These are phyloP conservation scores for Eristalinus aeneus DNA, from an alignment of 2,888 invertebrate genomes.

Conservation along the genomic window DNA sequence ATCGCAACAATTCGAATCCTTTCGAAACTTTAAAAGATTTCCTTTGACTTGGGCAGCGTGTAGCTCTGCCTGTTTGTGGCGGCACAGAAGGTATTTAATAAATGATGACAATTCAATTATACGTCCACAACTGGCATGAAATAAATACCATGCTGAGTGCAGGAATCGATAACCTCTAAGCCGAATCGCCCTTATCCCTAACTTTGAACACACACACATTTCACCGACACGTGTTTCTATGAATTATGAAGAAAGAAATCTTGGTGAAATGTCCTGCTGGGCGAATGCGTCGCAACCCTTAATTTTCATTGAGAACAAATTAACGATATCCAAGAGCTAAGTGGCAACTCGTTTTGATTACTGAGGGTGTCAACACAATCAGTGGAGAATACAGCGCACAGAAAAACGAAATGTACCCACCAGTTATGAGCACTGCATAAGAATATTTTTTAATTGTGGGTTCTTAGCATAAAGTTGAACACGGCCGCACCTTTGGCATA, in stretches of 20 bases:
- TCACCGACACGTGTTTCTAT: conserved; percentile 5
- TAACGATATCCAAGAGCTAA: conserved; percentile 13
- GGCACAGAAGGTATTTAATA: conserved; percentile 25
- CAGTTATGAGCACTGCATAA: background rate
- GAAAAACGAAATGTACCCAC: background rate
- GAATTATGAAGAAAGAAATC: conserved; percentile 31
- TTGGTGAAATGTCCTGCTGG: conserved; percentile 33
- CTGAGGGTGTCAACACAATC: background rate
- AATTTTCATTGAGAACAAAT: conserved; percentile 46
- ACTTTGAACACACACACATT: conserved; percentile 14
- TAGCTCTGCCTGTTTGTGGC: background rate
- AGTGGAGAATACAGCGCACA: background rate
- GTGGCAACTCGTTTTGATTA: conserved; percentile 31
- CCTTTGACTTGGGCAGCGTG: conserved; percentile 35
- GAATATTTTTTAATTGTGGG: background rate
- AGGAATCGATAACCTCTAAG: conserved; percentile 10
- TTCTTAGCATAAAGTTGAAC: background rate
- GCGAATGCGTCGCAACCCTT: conserved; percentile 37
- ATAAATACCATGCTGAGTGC: background rate
- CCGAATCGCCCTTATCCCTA: conserved; percentile 19
- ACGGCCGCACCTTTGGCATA: background rate
- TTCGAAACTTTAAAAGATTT: conserved; percentile 10
- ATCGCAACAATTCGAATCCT: conserved; percentile 7
- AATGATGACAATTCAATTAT: conserved; percentile 34
- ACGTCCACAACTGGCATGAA: conserved; percentile 2